Evolutionary conservation across 1,140 invertebrate genomes (phyloP).

Genomic region (Mycetomoellerius zeteki): DNA sequence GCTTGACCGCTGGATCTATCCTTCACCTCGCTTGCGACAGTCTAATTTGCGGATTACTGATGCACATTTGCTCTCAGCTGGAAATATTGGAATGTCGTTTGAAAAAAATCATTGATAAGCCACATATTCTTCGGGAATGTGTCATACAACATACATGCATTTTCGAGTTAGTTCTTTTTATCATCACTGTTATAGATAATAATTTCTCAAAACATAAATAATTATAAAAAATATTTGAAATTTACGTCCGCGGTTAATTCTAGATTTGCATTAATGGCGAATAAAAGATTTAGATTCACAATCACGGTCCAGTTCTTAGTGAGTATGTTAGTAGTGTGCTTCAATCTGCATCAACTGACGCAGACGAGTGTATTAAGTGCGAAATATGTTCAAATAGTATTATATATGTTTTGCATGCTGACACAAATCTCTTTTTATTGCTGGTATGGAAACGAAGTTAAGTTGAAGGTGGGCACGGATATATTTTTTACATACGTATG

Average conservation of each 20-base stretch:
- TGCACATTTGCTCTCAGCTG: constrained; percentile 70
- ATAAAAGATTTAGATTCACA: constrained; percentile 54
- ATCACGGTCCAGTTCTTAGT: constrained; percentile 65
- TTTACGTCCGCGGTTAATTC: neutral
- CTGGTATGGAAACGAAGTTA: constrained; percentile 80
- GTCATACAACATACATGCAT: constrained; percentile 70
- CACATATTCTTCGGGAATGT: constrained; percentile 25
- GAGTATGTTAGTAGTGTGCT: constrained; percentile 68
- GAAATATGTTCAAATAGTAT: constrained; percentile 70
- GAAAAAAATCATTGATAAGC: neutral
- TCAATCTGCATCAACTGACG: constrained; percentile 60
- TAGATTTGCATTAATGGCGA: constrained; percentile 51
- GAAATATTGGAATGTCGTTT: constrained; percentile 71
- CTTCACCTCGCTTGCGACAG: constrained; percentile 72
- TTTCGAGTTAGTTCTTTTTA: constrained; percentile 65
- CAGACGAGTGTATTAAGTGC: constrained; percentile 83
- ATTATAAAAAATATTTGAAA: constrained; percentile 11
- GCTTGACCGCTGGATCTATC: constrained; percentile 55
- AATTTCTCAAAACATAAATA: neutral
- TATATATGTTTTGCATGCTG: constrained; percentile 68
- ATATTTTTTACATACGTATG: neutral
- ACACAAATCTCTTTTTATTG: constrained; percentile 85
- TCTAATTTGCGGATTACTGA: constrained; percentile 65
- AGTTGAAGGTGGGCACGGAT: constrained; percentile 51
- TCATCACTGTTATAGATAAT: neutral